Percentiles rank a stretch among this genome's conserved stretches.
phyloP scores from a whole-genome alignment of 2,797 vertebrate species.

The Allobates femoralis region DNA sequence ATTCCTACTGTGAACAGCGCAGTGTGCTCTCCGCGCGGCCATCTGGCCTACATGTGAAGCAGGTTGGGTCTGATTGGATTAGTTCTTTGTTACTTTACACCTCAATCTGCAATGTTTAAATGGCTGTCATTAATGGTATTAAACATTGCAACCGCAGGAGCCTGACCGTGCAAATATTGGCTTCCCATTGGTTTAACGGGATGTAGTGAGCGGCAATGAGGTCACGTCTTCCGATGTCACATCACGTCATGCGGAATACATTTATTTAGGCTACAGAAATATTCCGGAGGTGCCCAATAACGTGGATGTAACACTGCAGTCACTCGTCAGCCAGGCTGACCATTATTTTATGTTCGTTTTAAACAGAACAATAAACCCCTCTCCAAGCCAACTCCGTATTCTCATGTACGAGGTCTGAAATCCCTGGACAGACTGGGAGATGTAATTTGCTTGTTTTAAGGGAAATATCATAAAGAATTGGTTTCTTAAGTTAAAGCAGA shows the following conservation, averaged over 20 bases:
- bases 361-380: background rate
- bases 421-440: background rate
- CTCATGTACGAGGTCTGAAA: background rate
- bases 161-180: background rate
- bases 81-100: slow-evolving; percentile 35
- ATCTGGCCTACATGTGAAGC: slow-evolving; percentile 49
- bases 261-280: slow-evolving; percentile 47
- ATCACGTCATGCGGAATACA: slow-evolving; percentile 17
- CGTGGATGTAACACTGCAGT: background rate
- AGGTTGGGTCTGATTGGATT: slow-evolving; percentile 31
- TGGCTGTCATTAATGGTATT: slow-evolving; percentile 44
- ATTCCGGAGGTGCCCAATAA: background rate
- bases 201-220: slow-evolving; percentile 20
- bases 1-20: slow-evolving; percentile 26
- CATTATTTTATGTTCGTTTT: background rate
- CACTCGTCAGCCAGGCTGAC: background rate
- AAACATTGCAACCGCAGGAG: slow-evolving; percentile 38
- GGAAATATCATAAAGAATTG: background rate
- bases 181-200: slow-evolving; percentile 31
- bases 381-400: background rate
- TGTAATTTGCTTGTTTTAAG: background rate
- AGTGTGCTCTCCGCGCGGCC: background rate
- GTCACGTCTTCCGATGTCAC: slow-evolving; percentile 30
- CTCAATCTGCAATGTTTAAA: slow-evolving; percentile 46
- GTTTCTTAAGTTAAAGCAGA: background rate